A percentile compares a stretch with the other conserved stretches of the same genome.
phyloP scores from a whole-genome alignment of 2,888 invertebrate species.

The Candidula unifasciata region DNA sequence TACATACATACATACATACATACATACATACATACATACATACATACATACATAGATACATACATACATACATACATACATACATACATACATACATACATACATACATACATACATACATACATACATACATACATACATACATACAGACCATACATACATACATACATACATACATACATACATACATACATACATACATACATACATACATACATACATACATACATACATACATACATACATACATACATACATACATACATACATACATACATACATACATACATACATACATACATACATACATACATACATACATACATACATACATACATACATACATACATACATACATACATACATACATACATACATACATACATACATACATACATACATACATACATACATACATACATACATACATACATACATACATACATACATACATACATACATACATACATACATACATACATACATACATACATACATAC shows the following conservation, averaged over 20 bases:
- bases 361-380: conserved; percentile 12
- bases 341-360: conserved; percentile 22
- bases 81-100: neutral
- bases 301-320: neutral
- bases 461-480: too few species aligned
- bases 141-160: neutral
- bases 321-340: neutral
- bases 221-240: neutral
- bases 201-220: conserved; percentile 25
- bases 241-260: conserved; percentile 27
- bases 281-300: conserved; percentile 20
- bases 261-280: conserved; percentile 17
- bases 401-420: too few species aligned
- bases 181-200: neutral
- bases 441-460: neutral
- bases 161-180: neutral
- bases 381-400: neutral
- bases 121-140: neutral
- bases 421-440: too few species aligned
- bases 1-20: neutral
- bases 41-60: neutral
- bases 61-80: neutral
- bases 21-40: neutral
- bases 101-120: neutral
- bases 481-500: neutral